These are phyloP conservation scores for Pollicipes pollicipes DNA, from an alignment of 1,140 invertebrate genomes.

Conservation along the genomic window DNA sequence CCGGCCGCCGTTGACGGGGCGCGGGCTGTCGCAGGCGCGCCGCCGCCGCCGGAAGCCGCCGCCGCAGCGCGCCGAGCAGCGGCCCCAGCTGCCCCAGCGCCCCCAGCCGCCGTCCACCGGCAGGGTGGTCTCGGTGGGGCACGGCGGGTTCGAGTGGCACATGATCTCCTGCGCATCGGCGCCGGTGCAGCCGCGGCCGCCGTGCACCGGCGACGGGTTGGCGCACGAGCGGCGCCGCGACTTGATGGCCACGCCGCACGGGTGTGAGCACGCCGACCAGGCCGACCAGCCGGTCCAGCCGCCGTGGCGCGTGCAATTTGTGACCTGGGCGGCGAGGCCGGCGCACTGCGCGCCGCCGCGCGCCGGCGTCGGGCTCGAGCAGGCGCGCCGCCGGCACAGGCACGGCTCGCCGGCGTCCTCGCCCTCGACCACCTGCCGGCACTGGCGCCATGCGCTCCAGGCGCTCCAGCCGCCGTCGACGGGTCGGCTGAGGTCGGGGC, in stretches of 20 bases:
- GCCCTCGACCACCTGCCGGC: slow-evolving; percentile 28
- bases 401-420: slow-evolving; percentile 40
- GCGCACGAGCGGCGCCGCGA: slow-evolving; percentile 25
- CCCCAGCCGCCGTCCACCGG: slow-evolving; percentile 53
- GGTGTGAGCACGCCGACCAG: slow-evolving; percentile 29
- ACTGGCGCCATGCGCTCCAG: slow-evolving; percentile 49
- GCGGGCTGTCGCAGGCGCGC: slow-evolving; percentile 27
- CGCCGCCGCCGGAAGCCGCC: slow-evolving; percentile 28
- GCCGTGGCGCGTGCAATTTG: slow-evolving; percentile 33
- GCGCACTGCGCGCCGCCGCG: slow-evolving; percentile 45
- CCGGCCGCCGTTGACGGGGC: slow-evolving; percentile 32
- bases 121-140: slow-evolving; percentile 38
- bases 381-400: slow-evolving; percentile 52
- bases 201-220: slow-evolving; percentile 26
- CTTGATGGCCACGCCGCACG: slow-evolving; percentile 43
- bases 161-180: slow-evolving; percentile 43
- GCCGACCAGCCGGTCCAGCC: slow-evolving; percentile 29
- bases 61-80: slow-evolving; percentile 32
- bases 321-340: slow-evolving; percentile 30
- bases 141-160: slow-evolving; percentile 58
- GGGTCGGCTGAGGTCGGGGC: slow-evolving; percentile 33
- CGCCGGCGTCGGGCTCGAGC: slow-evolving; percentile 61
- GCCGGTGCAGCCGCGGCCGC: slow-evolving; percentile 26
- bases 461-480: slow-evolving; percentile 53
- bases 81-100: slow-evolving; percentile 48